A percentile compares a stretch with the other conserved stretches of the same genome.
Evolutionary conservation across 2,888 invertebrate genomes (phyloP).

Genomic region (Laothoe populi): DNA sequence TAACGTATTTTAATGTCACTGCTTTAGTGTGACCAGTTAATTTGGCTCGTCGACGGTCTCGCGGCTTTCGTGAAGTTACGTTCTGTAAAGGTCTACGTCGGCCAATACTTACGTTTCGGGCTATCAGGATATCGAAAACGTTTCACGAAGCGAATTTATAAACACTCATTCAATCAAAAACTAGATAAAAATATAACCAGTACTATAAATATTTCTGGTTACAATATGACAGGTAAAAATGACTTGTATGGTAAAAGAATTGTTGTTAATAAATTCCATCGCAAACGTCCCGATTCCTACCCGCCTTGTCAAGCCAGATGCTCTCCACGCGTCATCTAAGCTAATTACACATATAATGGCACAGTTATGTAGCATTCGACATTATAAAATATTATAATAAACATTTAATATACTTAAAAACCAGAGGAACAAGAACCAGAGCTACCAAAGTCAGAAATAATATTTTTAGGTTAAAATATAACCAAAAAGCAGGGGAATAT

Average conservation of each 20-base stretch:
- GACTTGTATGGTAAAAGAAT: background rate
- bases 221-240: background rate
- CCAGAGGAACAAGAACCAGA: conserved; percentile 26
- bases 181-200: conserved; percentile 12
- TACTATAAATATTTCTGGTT: background rate
- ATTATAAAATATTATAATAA: conserved; percentile 54
- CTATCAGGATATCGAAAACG: background rate
- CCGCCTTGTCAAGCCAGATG: conserved; percentile 48
- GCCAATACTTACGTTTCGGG: conserved; percentile 9
- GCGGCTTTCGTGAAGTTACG: background rate
- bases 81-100: background rate
- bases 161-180: background rate
- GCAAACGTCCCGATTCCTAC: conserved; percentile 5
- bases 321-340: conserved; percentile 53
- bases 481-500: no score
- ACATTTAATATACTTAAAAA: conserved; percentile 53
- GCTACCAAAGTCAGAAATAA: background rate
- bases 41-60: background rate
- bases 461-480: background rate
- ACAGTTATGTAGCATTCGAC: conserved; percentile 75
- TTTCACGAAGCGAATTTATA: background rate
- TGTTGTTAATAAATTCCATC: background rate
- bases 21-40: no score
- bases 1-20: background rate
- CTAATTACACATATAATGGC: conserved; percentile 74